Evolutionary conservation across 2,113 vertebrate genomes (phyloP).

Genomic region (Lepus timidus): DNA sequence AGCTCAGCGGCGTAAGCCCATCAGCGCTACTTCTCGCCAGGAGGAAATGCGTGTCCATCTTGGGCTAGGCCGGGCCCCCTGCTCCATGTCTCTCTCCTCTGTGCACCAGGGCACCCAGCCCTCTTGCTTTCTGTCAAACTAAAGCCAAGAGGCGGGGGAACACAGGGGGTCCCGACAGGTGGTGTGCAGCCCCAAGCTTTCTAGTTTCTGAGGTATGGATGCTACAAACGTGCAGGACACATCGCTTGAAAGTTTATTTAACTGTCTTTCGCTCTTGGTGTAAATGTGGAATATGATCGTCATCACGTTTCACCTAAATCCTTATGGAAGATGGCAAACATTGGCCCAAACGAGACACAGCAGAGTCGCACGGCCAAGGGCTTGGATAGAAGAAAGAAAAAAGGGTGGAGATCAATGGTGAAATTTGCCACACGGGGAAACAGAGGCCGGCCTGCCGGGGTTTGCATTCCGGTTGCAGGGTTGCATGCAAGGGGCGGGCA

Average conservation of each 20-base stretch:
- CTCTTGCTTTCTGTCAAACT: neutral
- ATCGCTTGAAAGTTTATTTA: neutral
- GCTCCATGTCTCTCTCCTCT: too few relatives aligned
- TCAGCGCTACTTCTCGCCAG: accelerated
- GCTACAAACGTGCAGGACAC: neutral
- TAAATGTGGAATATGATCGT: neutral
- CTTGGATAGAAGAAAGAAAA: neutral
- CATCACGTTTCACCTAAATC: neutral
- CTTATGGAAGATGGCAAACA: neutral
- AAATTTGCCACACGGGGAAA: neutral
- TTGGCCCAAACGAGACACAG: neutral
- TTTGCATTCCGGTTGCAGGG: neutral
- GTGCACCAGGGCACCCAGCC: too few relatives aligned
- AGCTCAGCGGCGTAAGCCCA: neutral
- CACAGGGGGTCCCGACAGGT: neutral
- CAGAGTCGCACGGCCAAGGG: neutral
- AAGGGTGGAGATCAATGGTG: neutral
- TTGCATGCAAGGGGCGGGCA: accelerated
- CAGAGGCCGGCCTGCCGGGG: neutral
- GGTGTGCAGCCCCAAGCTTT: neutral
- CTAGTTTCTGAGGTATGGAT: neutral
- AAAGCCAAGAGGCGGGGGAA: neutral
- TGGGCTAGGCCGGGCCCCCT: accelerated
- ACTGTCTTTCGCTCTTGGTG: neutral
- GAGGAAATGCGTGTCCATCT: too few relatives aligned